phyloP scores from a whole-genome alignment of 2,797 vertebrate species.

The Siniperca undulata region DNA sequence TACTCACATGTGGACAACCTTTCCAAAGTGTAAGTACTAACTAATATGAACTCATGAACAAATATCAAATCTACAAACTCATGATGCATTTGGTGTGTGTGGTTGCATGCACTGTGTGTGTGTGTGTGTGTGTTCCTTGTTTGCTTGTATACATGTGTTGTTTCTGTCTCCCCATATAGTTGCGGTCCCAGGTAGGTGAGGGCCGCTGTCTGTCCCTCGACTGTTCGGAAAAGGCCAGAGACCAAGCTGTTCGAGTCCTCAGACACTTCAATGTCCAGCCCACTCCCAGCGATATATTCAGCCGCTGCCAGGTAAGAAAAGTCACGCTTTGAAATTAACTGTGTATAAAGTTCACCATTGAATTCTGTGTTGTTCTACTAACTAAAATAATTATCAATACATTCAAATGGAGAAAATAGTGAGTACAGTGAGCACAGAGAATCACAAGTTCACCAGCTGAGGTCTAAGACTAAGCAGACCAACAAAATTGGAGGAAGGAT shows the following conservation, averaged over 20 bases:
- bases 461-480: not conserved
- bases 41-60: slow-evolving; percentile 3
- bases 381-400: not conserved
- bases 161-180: slow-evolving; percentile 72
- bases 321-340: not conserved
- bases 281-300: slow-evolving; percentile 87
- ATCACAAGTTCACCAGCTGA: not conserved
- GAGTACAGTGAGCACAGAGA: not conserved
- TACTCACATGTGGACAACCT: slow-evolving; percentile 91
- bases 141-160: not conserved
- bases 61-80: not conserved
- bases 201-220: slow-evolving; percentile 88
- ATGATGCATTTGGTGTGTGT: not conserved
- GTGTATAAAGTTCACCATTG: not conserved
- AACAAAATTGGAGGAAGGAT: not conserved
- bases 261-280: slow-evolving; percentile 88
- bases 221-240: slow-evolving; percentile 88
- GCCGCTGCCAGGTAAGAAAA: slow-evolving; percentile 90
- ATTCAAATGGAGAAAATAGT: not conserved
- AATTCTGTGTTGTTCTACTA: not conserved
- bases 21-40: slow-evolving; percentile 87
- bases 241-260: slow-evolving; percentile 89
- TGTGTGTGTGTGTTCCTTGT: not conserved
- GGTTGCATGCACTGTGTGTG: not conserved
- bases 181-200: slow-evolving; percentile 90